Evolutionary conservation across 2,888 invertebrate species (phyloP), one percentile per base, ranked within the genome.

Genomic region (Loripinus fragilis): DNA sequence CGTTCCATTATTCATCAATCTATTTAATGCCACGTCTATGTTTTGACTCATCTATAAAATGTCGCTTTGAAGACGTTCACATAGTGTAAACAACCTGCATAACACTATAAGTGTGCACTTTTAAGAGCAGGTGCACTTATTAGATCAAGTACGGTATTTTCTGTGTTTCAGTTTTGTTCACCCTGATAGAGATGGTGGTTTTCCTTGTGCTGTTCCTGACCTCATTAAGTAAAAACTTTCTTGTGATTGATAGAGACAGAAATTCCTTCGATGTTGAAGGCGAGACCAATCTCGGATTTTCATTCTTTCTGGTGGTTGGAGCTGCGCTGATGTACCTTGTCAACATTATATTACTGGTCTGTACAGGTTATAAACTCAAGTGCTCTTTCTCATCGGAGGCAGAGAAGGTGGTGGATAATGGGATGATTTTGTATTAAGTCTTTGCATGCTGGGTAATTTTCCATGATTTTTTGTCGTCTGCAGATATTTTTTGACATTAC

Each of bases 191-290:
- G 17, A 95, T 97, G 83, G 95, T 96, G 38, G 95, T 97, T 76
- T 98, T 97, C 97, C 94, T 97, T 83, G 96, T 96, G 38, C 97
- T 98, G 94, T 98, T 96, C 94, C 96, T 96, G 93, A 94, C 96
- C 65, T 96, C 96, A 92, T 95, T 98, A 71, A 96, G 96, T 90
- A 95, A 96, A 91, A 98, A 97, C 92, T 97, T 98, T 1, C 95
- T 98, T 94, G 95, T 96, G 0, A 97, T 98, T 91, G 95, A 95
- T 76, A 95, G 96, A 42, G 96, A 96, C 87, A 95, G 96, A 89
- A 60, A 12, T 33, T 28, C 20, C 30, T 98, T 98, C 97, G 96
- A 96, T 38, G 97, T 97, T 0, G 96, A 96, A 85, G 96, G 96
- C 69, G 95, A 96, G 91, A 97, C 97, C 0, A 96, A 96, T 86